Evolutionary conservation across 2,797 vertebrate genomes (phyloP), one percentile per base, ranked within the genome.

Genomic region (Amblyopsis hoosieri): DNA sequence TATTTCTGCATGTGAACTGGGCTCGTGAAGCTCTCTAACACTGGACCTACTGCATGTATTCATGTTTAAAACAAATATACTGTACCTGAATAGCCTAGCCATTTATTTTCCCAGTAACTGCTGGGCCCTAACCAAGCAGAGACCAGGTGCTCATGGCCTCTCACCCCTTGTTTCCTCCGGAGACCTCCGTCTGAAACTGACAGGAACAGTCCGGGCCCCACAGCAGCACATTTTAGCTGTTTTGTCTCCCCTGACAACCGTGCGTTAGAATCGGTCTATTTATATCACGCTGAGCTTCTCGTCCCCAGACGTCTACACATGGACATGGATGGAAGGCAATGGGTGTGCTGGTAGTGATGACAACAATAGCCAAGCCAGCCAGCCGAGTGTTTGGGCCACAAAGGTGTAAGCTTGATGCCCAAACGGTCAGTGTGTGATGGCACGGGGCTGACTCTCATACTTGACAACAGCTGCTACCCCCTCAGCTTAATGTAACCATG

Each of bases 201-300:
- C 37, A 42, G 50, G 50, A 52, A 70, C 74, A 83, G 78, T 62
- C 56, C 68, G 77, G 62, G 7, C 56, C 29, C 33, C 10, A 33
- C 66, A 78, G 81, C 70, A 65, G 80, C 76, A 82, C 62, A 62
- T 81, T 79, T 73, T 64, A 68, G 82, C 78, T 77, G 65, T 67
- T 81, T 80, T 60, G 72, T 81, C 62, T 81, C 70, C 63, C 60
- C 75, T 4, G 29, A 54, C 72, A 17, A 81, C 74, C 82, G 71
- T 63, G 81, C 89, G 83, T 87, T 82, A 76, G 81, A 78, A 76
- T 64, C 37, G 15, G 63, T 60, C 81, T 91, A 93, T 92, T 92
- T 90, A 91, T 89, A 91, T 70, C 71, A 50, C 67, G 74, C 53
- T 85, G 85, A 85, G 82, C 85, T 79, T 67, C 75, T 37, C 65